Evolutionary conservation across 2,113 vertebrate species (phyloP).

Genomic region (Myxocyprinus asiaticus): DNA sequence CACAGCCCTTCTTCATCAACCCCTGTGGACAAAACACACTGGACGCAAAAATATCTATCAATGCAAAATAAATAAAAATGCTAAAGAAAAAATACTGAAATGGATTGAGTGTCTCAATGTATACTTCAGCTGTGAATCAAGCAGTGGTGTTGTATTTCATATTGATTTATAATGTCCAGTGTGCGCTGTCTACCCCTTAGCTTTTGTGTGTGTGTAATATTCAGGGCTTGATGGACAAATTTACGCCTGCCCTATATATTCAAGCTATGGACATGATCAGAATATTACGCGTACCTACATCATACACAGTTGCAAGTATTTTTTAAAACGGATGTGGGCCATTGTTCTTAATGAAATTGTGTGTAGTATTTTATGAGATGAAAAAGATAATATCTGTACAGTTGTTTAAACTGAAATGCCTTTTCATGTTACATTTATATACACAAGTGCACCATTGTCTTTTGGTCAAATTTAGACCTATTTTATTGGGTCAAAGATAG

Average conservation of each 20-base stretch:
- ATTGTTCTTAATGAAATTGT: conserved; percentile 7
- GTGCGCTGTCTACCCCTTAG: conserved; percentile 23
- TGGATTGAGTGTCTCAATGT: conserved; percentile 59
- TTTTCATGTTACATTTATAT: conserved; percentile 33
- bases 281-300: not conserved
- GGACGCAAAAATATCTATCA: conserved; percentile 31
- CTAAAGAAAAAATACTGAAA: conserved; percentile 48
- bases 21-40: conserved; percentile 70
- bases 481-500: not conserved
- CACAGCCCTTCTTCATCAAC: conserved; percentile 51
- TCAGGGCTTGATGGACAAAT: conserved; percentile 26
- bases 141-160: conserved; percentile 41
- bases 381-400: conserved; percentile 10
- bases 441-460: conserved; percentile 17
- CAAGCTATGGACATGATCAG: not conserved
- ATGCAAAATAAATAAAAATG: conserved; percentile 35
- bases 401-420: conserved; percentile 13
- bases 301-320: conserved; percentile 18
- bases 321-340: not conserved
- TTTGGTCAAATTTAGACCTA: conserved; percentile 1
- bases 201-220: not conserved
- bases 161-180: conserved; percentile 41
- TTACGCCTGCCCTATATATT: not conserved
- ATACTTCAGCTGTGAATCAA: conserved; percentile 55
- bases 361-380: conserved; percentile 12